Base-by-base conservation (phyloP, 1,140 invertebrate species). In the Drosophila seguyi region DNA sequence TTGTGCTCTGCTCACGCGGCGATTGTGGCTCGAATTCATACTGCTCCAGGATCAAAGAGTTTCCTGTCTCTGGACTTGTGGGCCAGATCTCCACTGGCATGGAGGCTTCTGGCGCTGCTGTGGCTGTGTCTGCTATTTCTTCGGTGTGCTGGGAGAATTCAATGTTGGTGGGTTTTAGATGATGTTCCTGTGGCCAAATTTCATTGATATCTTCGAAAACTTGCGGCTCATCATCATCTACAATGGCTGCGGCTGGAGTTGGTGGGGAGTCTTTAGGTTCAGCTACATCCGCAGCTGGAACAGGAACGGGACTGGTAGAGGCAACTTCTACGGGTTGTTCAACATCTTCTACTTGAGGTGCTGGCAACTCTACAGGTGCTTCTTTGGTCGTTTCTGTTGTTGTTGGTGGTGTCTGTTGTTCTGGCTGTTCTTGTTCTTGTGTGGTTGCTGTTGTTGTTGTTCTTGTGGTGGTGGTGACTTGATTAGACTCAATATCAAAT, bases 261-360 rank as follows among this genome's bases (percentile, higher is more conserved):
- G 25, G 25, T 25, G 62, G 48, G 20, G 62, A 59, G n/a, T 50
- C 53, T 66, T 18, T 53, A 31, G 61, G 44, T 53, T 50, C 71
- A 52, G 59, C 65, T 90, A 91, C 79, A 80, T 62, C 75, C 56
- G 65, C 61, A 62, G 67, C 81, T 92, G 86, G 65, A 92, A 92
- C 87, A 86, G 83, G 68, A 90, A 90, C 90, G 52, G 85, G 76
- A 86, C 85, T 92, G 84, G 73, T 85, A 85, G 81, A 75, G 63
- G 75, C 76, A 88, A 86, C 82, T 63, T 84, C 79, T 88, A 92
- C 75, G 39, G 73, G 78, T 77, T 90, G 85, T 90, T 85, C 85
- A 91, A 91, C 81, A 73, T 84, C 91, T 92, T 84, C 91, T 92
- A 92, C 91, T 90, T 91, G 75, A 78, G 79, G 91, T 92, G 91